Conservation (phyloP, 2,797 vertebrate species). For the Hoplostethus mediterraneus region DNA sequence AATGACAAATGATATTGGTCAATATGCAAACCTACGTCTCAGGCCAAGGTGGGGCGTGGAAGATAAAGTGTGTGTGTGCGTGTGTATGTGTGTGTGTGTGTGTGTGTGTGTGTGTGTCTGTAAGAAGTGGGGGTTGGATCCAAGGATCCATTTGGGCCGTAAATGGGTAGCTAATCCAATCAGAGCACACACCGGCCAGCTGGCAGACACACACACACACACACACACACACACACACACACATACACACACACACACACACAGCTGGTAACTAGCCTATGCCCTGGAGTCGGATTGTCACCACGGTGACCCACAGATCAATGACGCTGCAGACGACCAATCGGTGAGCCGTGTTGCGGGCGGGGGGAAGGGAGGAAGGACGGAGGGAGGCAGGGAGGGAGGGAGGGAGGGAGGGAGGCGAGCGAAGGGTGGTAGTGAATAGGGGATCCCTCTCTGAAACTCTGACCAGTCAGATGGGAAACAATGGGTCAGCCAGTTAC, state of each 20-base stretch:
- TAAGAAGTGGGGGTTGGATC: conserved; percentile 43
- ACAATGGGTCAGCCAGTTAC: conserved; percentile 70
- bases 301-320: conserved; percentile 79
- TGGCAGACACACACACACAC: conserved; percentile 62
- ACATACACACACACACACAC: conserved; percentile 46
- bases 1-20: conserved; percentile 22
- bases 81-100: not conserved
- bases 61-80: not conserved
- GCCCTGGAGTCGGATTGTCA: conserved; percentile 72
- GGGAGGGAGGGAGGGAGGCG: conserved; percentile 31
- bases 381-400: conserved; percentile 21
- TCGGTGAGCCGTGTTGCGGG: conserved; percentile 58
- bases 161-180: conserved; percentile 85
- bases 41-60: conserved; percentile 28
- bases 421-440: conserved; percentile 43
- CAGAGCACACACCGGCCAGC: conserved; percentile 77
- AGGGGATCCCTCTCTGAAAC: conserved; percentile 71
- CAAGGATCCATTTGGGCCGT: conserved; percentile 78
- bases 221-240: no score
- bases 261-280: conserved; percentile 77
- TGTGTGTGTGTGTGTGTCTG: conserved; percentile 1
- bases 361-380: conserved; percentile 15
- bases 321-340: conserved; percentile 73
- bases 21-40: conserved; percentile 19
- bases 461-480: conserved; percentile 74